Percentiles rank a stretch among this genome's conserved stretches.
Evolutionary conservation across 2,113 vertebrate genomes (phyloP).

Genomic region (Ammodramus savannarum): DNA sequence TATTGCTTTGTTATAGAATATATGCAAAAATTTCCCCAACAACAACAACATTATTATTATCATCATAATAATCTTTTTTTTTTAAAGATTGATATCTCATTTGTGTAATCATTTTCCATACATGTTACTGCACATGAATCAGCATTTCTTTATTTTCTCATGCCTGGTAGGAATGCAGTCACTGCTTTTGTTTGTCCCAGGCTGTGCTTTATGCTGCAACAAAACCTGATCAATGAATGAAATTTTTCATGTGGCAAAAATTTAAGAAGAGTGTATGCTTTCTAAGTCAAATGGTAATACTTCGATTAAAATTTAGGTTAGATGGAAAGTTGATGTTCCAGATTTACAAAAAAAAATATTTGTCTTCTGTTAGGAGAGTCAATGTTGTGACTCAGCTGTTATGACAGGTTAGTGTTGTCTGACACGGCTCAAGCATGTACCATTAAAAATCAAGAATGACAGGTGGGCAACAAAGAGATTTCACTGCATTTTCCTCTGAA

Average conservation of each 20-base stretch:
- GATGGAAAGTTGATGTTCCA: background rate
- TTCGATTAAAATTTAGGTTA: background rate
- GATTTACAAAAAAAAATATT: background rate
- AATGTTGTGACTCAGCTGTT: background rate
- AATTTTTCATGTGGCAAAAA: background rate
- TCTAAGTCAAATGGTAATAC: background rate
- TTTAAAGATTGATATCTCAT: background rate
- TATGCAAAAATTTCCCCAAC: background rate
- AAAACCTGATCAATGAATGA: background rate
- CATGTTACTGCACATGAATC: background rate
- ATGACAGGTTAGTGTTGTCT: background rate
- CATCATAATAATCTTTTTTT: too few species aligned
- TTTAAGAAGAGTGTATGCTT: background rate
- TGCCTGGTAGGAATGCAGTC: background rate
- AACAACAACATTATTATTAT: background rate
- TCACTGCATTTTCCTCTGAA: background rate
- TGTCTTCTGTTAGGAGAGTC: background rate
- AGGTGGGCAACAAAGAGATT: background rate
- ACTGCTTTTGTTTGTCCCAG: background rate
- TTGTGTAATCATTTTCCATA: background rate
- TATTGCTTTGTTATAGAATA: background rate
- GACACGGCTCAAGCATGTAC: fast-evolving
- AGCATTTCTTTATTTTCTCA: background rate
- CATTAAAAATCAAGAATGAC: background rate
- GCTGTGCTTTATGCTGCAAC: background rate